These are phyloP conservation scores for Acronicta leporina DNA, from an alignment of 2,888 invertebrate genomes.

Conservation along the genomic window DNA sequence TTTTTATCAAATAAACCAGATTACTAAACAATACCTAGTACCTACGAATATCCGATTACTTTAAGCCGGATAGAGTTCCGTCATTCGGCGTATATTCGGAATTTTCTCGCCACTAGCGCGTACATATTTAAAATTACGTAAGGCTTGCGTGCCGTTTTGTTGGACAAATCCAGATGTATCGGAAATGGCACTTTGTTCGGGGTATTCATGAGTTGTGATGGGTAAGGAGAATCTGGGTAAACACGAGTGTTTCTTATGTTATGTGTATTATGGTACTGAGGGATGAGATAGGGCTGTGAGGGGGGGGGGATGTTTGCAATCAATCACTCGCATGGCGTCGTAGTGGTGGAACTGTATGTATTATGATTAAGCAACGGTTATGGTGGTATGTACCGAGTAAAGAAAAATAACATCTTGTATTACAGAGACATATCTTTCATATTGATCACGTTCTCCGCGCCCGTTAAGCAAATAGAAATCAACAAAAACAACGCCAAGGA, in stretches of 20 bases:
- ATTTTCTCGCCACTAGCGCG: constrained; percentile 33
- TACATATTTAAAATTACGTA: constrained; percentile 40
- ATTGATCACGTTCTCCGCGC: not conserved
- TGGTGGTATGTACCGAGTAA: constrained; percentile 8
- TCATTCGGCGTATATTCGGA: constrained; percentile 10
- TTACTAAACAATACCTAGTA: constrained; percentile 41
- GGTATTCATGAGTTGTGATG: constrained; percentile 15
- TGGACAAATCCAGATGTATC: constrained; percentile 27
- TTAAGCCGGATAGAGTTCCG: constrained; percentile 46
- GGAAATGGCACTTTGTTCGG: constrained; percentile 15
- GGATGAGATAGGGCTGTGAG: constrained; percentile 2
- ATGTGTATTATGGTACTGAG: constrained; percentile 12
- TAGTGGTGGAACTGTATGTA: constrained; percentile 35
- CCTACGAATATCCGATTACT: constrained; percentile 50
- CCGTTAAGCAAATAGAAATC: not conserved
- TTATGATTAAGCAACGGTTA: constrained; percentile 39
- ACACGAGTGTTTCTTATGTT: constrained; percentile 20
- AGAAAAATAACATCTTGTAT: constrained; percentile 22
- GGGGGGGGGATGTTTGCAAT: constrained; percentile 40
- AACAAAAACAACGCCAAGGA: not conserved
- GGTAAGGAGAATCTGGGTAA: constrained; percentile 1
- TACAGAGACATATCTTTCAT: constrained; percentile 2
- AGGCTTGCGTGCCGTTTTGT: constrained; percentile 16
- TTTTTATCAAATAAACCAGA: constrained; percentile 41
- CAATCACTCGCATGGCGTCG: constrained; percentile 34